These are phyloP conservation scores for Andrena cerasifolii DNA, from an alignment of 1,140 invertebrate species.

Conservation along the genomic window DNA sequence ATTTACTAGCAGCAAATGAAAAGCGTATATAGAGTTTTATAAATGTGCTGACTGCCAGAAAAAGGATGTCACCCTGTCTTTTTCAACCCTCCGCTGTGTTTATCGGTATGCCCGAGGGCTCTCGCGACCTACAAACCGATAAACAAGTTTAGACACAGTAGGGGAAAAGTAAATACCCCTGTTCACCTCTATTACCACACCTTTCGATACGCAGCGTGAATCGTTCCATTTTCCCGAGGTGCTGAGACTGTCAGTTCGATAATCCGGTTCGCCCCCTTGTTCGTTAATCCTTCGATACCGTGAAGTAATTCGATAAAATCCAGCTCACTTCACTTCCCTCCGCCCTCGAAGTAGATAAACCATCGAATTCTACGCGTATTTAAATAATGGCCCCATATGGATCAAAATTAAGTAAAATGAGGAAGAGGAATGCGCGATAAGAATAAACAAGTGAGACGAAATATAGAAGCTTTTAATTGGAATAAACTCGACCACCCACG, in stretches of 20 bases:
- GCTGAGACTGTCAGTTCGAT: not conserved
- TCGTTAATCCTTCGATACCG: too few relatives aligned
- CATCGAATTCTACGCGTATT: too few relatives aligned
- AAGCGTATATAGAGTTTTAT: too few relatives aligned
- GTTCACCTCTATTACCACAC: constrained; percentile 32
- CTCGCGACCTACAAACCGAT: constrained; percentile 23
- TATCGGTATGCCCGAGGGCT: constrained; percentile 10
- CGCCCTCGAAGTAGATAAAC: too few relatives aligned
- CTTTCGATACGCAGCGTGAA: constrained; percentile 45
- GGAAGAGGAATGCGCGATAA: too few relatives aligned
- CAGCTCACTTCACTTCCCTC: too few relatives aligned
- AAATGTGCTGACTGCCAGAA: not conserved
- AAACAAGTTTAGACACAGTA: constrained; percentile 41
- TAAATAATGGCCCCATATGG: too few relatives aligned
- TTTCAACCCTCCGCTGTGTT: constrained; percentile 16
- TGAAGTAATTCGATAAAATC: not conserved
- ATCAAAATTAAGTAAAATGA: too few relatives aligned
- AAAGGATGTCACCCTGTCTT: not conserved
- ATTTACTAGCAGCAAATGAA: not conserved
- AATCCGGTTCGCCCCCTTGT: not conserved
- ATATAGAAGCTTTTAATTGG: too few relatives aligned
- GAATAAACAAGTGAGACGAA: too few relatives aligned
- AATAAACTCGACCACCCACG: too few relatives aligned
- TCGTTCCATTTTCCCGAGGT: constrained; percentile 6
- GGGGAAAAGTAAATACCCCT: constrained; percentile 53